These are phyloP conservation scores for Lates japonicus DNA, from an alignment of 2,797 vertebrate species.

Conservation along the genomic window DNA sequence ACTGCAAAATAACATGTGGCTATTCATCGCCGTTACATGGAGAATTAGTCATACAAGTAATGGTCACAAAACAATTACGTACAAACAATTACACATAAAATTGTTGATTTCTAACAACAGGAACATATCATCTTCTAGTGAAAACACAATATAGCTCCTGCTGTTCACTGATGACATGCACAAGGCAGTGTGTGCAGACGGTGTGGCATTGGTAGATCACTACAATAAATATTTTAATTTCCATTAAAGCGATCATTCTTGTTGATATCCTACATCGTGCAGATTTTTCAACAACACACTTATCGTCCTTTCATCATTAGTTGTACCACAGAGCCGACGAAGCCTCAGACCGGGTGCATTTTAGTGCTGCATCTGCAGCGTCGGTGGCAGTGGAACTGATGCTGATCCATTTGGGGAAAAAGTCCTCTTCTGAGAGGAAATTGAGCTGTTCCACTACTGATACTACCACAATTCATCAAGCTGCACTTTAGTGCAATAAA, in stretches of 20 bases:
- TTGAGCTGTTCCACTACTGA: background rate
- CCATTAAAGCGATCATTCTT: background rate
- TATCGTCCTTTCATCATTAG: background rate
- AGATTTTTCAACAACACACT: background rate
- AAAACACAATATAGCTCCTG: background rate
- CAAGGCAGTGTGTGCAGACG: background rate
- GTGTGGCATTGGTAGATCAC: background rate
- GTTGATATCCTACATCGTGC: background rate
- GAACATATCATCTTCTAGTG: background rate
- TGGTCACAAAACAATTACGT: background rate
- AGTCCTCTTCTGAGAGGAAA: background rate
- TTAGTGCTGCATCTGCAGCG: background rate
- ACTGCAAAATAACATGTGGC: background rate
- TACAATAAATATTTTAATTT: background rate
- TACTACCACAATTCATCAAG: background rate
- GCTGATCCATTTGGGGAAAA: background rate
- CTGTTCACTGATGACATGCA: no score
- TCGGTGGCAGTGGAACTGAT: background rate
- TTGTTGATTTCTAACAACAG: background rate
- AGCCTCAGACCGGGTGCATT: background rate
- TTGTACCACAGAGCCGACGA: background rate
- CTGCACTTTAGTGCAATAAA: background rate
- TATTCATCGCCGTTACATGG: no score
- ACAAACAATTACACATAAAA: background rate
- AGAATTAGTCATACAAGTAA: no score